Evolutionary conservation across 2,113 vertebrate species (phyloP).

Genomic region (Ariopsis seemanni): DNA sequence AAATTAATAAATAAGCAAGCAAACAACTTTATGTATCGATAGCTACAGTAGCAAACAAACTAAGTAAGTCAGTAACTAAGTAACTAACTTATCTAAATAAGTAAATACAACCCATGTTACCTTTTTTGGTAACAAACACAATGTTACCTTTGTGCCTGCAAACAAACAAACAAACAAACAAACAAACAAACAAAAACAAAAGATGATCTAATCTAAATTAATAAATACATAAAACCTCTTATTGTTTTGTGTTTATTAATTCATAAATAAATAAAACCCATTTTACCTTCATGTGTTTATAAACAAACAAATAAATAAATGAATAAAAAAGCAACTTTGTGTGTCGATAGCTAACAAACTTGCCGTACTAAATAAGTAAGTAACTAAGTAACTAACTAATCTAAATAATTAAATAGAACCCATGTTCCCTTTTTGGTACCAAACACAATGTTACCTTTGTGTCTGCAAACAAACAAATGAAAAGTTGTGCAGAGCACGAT

Average conservation of each 20-base stretch:
- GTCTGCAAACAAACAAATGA: neutral
- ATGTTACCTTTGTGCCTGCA: no score
- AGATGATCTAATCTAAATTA: neutral
- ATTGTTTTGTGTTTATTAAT: neutral
- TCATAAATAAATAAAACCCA: neutral
- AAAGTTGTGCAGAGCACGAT: no score
- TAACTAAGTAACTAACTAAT: neutral
- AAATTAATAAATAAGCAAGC: neutral
- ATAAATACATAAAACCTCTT: neutral
- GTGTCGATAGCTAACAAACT: no score
- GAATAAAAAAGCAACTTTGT: neutral
- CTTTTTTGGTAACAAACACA: no score
- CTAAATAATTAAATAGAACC: neutral
- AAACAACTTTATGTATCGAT: no score
- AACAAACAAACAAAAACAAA: neutral
- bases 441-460: neutral
- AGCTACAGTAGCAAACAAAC: no score
- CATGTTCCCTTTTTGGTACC: neutral
- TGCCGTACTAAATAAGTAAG: no score
- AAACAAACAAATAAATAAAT: neutral
- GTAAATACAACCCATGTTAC: no score
- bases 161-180: no score
- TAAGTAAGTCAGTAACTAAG: no score
- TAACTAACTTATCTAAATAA: no score
- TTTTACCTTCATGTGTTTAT: neutral